A percentile compares a stretch with the other conserved stretches of the same genome.
Conservation (phyloP, 2,888 invertebrate species). For the Chaitophorus viminalis region DNA sequence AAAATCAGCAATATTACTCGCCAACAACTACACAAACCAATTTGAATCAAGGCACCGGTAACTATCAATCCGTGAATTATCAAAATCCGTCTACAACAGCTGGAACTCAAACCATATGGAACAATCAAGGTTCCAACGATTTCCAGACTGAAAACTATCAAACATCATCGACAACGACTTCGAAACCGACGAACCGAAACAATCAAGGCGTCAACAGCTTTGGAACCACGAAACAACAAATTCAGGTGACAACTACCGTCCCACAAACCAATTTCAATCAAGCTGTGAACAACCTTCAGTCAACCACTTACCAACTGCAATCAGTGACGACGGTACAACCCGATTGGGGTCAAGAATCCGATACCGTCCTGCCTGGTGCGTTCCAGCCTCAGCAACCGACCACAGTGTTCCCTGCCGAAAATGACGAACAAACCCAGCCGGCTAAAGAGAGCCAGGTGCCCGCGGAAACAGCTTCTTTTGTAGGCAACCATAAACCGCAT, state of each 20-base stretch:
- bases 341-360: constrained; percentile 33
- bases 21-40: not conserved
- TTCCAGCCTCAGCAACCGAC: constrained; percentile 27
- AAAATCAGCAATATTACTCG: constrained; percentile 2
- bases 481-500: constrained; percentile 1
- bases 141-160: constrained; percentile 38
- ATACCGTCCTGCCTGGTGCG: not conserved
- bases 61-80: constrained; percentile 6
- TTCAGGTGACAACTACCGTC: not conserved
- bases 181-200: not conserved
- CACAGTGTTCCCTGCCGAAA: not conserved
- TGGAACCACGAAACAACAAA: not conserved
- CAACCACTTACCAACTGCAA: not conserved
- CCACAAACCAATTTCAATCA: constrained; percentile 17
- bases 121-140: constrained; percentile 2
- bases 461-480: constrained; percentile 46
- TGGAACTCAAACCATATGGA: not conserved
- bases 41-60: constrained; percentile 17
- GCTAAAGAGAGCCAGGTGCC: constrained; percentile 42
- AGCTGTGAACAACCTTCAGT: not conserved
- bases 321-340: constrained; percentile 5
- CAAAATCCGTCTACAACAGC: not conserved
- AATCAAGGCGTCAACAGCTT: not conserved
- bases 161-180: not conserved
- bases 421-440: not conserved